Evolutionary conservation across 2,113 vertebrate species (phyloP), one percentile per base, ranked within the genome.

Genomic region (Mustela lutreola): DNA sequence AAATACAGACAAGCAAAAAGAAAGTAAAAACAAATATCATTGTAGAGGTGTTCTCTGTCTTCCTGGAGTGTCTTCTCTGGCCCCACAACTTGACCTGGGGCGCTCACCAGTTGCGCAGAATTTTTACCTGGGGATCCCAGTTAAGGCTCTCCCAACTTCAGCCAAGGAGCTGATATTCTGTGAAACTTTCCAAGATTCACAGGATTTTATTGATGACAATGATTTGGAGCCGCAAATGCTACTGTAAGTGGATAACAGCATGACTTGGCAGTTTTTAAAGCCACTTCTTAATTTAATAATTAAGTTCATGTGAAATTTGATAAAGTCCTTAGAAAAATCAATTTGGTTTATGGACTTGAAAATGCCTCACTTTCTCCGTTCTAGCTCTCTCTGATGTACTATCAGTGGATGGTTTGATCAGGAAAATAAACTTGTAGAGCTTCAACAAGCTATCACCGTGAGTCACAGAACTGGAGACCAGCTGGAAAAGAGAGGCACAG

Each of bases 231-330:
- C 31, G 21, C 85, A 42, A 71, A 88, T 48, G 80, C 50, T 85
- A 65, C 83, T 75, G 31, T 56, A 60, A 90, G 31, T 79, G 48
- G 84, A 83, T 2, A 76, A 71, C 0, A 58, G 21, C 70, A 70
- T 18, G 73, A 81, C 12, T n/a, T 78, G 42, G 22, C 33, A n/a
- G 8, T 79, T 96, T 89, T 96, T 83, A 62, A 95, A 91, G 50
- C 62, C 42, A 24, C 28, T 90, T 42, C 63, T 94, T 89, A 71
- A 81, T 70, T 92, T 89, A 87, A 96, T 96, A 96, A 48, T 63
- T 67, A 63, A 86, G 62, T 67, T 93, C n/a, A 1, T 58, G 31
- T 24, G 33, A 71, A 89, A 97, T 91, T 87, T n/a, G 70, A 81
- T 63, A 48, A 92, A 19, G 56, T 81, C 71, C 79, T 97, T 10